A percentile compares a stretch with the other conserved stretches of the same genome.
Conservation (phyloP, 2,888 invertebrate species). For the Morpho deidamia region DNA sequence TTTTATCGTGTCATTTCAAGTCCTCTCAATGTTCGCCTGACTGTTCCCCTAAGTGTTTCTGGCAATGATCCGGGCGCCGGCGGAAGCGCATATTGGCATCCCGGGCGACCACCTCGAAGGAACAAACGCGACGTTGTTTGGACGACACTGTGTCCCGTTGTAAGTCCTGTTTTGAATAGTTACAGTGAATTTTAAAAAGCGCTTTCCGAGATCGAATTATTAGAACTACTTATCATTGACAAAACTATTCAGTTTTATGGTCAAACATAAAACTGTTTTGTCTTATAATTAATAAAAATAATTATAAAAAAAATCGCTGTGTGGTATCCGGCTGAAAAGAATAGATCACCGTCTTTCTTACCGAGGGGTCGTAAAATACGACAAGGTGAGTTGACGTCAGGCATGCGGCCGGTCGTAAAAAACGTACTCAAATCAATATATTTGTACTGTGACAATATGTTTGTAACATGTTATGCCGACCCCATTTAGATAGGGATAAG, state of each 20-base stretch:
- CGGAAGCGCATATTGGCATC: constrained; percentile 59
- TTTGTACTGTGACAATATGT: too few relatives aligned
- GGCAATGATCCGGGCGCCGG: constrained; percentile 66
- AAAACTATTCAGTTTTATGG: not conserved
- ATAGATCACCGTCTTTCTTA: too few relatives aligned
- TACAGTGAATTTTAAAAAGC: constrained; percentile 3
- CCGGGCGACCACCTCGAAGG: constrained; percentile 53
- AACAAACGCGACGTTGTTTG: constrained; percentile 48
- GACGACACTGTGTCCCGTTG: constrained; percentile 21
- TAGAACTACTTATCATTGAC: not conserved
- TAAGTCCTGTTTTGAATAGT: constrained; percentile 15
- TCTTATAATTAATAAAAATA: too few relatives aligned
- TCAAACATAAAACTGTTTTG: too few relatives aligned
- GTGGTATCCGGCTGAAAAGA: too few relatives aligned
- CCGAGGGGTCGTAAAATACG: too few relatives aligned
- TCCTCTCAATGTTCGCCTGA: constrained; percentile 14
- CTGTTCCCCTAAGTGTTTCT: constrained; percentile 53
- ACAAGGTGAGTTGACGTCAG: too few relatives aligned
- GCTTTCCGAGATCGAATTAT: not conserved
- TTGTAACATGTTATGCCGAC: too few relatives aligned
- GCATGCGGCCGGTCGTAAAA: too few relatives aligned
- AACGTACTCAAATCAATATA: too few relatives aligned
- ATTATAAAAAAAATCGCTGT: too few relatives aligned
- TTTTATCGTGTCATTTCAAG: constrained; percentile 10
- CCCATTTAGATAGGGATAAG: too few relatives aligned